Evolutionary conservation across 2,888 invertebrate genomes (phyloP), one percentile per base, ranked within the genome.

Genomic region (Agrilus mali): DNA sequence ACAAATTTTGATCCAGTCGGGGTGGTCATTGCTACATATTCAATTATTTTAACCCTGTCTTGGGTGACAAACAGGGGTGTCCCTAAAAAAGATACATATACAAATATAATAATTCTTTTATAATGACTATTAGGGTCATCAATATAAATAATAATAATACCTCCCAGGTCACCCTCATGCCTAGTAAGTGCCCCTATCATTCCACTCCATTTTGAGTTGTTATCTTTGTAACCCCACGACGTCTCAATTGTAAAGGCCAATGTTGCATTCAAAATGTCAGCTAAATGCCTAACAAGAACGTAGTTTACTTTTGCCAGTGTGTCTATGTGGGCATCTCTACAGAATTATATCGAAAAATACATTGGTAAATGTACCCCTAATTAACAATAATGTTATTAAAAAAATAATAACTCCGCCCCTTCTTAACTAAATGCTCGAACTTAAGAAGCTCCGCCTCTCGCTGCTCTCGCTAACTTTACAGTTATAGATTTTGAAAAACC

Each of bases 1-100:
- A 85, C 73, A 57, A 84, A 82, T 53, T 77, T 77, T 0, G 80
- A 82, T 51, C 73, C 66, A 1, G 80, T 80, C 2, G 77, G 75
- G 0, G 80, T 77, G 12, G 80, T 78, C 64, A 81, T 77, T 31
- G 79, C 72, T 39, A 82, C 72, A 55, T 79, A 83, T 51, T 81
- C 77, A 5, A 82, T 73, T 17, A 77, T 67, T 0, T 71, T 66
- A 40, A 79, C 64, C 4, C 82, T 70, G 55, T 82, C 77, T 2
- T 66, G 57, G 1, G 77, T 77, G 44, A 82, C 67, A 55, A 82
- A 80, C 63, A 80, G 68, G 3, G 78, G 73, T 1, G 80, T 77
- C 1, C 79, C 78, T 76, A 54, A 36, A 63, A 59, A 42, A 20
- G n/a, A n/a, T n/a, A n/a, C n/a, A n/a, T n/a, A n/a, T n/a, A n/a